Evolutionary conservation across 1,140 invertebrate species (phyloP).

Genomic region (Alviniconcha marisindica): DNA sequence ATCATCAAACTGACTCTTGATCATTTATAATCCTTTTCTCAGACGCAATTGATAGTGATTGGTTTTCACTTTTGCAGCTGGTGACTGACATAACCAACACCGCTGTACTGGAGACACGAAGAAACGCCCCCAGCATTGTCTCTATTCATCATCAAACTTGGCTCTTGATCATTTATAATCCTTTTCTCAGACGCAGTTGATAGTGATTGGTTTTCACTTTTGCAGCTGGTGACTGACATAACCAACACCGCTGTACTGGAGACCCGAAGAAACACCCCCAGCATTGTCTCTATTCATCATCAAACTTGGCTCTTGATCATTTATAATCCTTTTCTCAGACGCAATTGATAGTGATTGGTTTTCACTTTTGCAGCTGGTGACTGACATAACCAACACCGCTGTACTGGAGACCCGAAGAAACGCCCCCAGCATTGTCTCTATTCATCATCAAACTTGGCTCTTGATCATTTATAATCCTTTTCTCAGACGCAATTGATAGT

Average conservation of each 20-base stretch:
- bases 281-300: conserved; percentile 64
- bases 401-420: conserved; percentile 63
- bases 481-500: too few relatives aligned
- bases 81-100: conserved; percentile 62
- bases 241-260: conserved; percentile 55
- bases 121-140: conserved; percentile 68
- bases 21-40: too few relatives aligned
- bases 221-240: conserved; percentile 65
- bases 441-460: conserved; percentile 62
- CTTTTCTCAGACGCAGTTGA: too few relatives aligned
- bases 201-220: too few relatives aligned
- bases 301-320: conserved; percentile 60
- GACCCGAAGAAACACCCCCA: conserved; percentile 66
- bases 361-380: conserved; percentile 65
- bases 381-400: conserved; percentile 58
- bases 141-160: conserved; percentile 64
- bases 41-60: too few relatives aligned
- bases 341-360: too few relatives aligned
- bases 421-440: conserved; percentile 67
- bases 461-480: too few relatives aligned
- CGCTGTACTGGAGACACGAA: conserved; percentile 56
- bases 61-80: conserved; percentile 62
- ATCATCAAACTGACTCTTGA: conserved; percentile 58
- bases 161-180: too few relatives aligned
- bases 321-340: too few relatives aligned